Evolutionary conservation across 2,113 vertebrate genomes (phyloP).

Genomic region (Ursus arctos): DNA sequence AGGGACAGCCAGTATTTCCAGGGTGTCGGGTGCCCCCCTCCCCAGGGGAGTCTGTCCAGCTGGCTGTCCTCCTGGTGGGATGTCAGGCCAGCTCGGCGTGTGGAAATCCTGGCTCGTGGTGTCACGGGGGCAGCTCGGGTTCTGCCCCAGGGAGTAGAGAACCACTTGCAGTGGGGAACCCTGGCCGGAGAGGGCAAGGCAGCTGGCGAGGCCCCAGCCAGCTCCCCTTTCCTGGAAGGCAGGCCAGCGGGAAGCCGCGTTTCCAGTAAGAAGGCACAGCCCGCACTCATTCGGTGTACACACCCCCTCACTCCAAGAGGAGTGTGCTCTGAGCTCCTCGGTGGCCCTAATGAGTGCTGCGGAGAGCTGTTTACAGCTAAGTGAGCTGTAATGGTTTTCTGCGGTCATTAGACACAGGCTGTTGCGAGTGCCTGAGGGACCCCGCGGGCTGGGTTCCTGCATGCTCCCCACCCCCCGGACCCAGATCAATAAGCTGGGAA

Average conservation of each 20-base stretch:
- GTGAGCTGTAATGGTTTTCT: conserved; percentile 84
- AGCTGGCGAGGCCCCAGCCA: not conserved
- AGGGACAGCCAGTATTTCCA: not conserved
- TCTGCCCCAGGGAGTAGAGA: not conserved
- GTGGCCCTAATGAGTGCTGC: conserved; percentile 72
- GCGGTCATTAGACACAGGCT: conserved; percentile 77
- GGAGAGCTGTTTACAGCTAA: conserved; percentile 79
- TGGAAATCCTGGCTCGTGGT: not conserved
- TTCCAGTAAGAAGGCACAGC: conserved; percentile 75
- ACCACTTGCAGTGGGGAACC: not conserved
- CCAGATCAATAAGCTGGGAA: not conserved
- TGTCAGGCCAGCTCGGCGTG: no score
- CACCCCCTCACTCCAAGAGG: not conserved
- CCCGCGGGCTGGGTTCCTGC: conserved; percentile 25
- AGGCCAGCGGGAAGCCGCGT: not conserved
- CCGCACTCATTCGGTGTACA: not conserved
- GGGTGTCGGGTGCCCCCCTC: not conserved
- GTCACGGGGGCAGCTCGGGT: not conserved
- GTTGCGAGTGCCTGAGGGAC: conserved; percentile 36
- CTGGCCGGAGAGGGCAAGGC: not conserved
- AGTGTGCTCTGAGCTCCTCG: not conserved
- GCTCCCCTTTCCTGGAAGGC: conserved; percentile 76
- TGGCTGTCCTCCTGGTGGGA: not conserved
- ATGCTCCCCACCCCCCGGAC: not conserved
- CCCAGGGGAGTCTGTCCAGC: not conserved